Evolutionary conservation across 2,113 vertebrate species (phyloP).

Genomic region (Elachura formosa): DNA sequence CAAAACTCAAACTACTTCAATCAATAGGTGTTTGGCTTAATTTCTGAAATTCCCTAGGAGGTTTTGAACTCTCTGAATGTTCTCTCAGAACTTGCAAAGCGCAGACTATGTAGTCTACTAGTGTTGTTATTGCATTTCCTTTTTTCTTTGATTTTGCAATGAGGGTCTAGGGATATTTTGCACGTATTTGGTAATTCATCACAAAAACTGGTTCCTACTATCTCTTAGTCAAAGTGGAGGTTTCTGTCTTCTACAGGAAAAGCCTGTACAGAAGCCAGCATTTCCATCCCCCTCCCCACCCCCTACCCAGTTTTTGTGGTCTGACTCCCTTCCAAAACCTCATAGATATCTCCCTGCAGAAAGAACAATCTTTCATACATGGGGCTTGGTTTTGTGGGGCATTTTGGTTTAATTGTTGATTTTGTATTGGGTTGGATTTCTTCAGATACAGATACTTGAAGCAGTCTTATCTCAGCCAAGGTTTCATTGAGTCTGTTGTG

Average conservation of each 20-base stretch:
- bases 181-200: background rate
- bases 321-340: background rate
- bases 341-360: fast-evolving
- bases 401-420: background rate
- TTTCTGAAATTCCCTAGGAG: background rate
- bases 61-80: background rate
- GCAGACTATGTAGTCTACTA: background rate
- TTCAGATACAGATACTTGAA: background rate
- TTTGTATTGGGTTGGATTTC: background rate
- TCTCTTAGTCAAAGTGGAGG: background rate
- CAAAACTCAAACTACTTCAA: background rate
- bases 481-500: background rate
- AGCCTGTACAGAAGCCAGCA: background rate
- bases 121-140: background rate
- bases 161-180: background rate
- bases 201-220: background rate
- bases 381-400: fast-evolving
- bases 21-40: background rate
- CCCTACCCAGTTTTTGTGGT: fast-evolving
- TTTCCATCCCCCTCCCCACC: too few relatives aligned
- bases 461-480: background rate
- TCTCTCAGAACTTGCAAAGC: fast-evolving
- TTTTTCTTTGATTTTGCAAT: background rate
- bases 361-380: background rate
- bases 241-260: background rate